Evolutionary conservation across 2,888 invertebrate genomes (phyloP), one percentile per base, ranked within the genome.

Genomic region (Cantharis nigra): DNA sequence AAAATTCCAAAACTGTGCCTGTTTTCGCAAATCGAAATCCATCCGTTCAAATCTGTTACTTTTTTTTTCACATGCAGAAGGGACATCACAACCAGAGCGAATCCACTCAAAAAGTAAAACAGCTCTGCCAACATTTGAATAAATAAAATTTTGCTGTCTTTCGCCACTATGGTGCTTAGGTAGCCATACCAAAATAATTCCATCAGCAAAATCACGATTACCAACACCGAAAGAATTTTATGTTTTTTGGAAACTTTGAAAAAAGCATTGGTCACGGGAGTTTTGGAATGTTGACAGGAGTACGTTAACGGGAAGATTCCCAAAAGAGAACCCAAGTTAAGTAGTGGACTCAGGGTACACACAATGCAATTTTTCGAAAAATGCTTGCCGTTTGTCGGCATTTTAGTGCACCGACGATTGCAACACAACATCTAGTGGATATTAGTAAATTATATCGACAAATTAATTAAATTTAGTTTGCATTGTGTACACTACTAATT

Each of bases 21-120:
- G 18, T 73, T 70, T 11, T 80, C 72, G 18, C 80, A 70, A 9
- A 81, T 75, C 10, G 70, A 28, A 9, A 76, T 26, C 71, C 79
- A 73, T 18, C 78, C 80, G 7, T 80, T 77, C 3, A 80, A 33
- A 72, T 81, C 80, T 26, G 73, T 71, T 14, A 78, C 63, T 33
- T 70, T 70, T 18, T 71, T 69, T 1, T 77, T 33, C n/a, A 73
- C 70, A 23, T 76, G 30, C 0, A 70, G 26, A 2, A 81, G 14
- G 16, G 70, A 28, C n/a, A 70, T 23, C 2, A 16, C 7, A 33
- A 73, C 74, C n/a, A 78, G 23, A 14, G 70, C 16, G 30, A 80
- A 73, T 3, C 77, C 77, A 16, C 69, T 70, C 49, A 71, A 74
- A 70, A 77, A 75, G 28, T 77, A 78, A n/a, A 80, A 69, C 7